Percentiles rank a stretch among this genome's conserved stretches.
Evolutionary conservation across 2,113 vertebrate genomes (phyloP).

Genomic region (Tonatia bakeri): DNA sequence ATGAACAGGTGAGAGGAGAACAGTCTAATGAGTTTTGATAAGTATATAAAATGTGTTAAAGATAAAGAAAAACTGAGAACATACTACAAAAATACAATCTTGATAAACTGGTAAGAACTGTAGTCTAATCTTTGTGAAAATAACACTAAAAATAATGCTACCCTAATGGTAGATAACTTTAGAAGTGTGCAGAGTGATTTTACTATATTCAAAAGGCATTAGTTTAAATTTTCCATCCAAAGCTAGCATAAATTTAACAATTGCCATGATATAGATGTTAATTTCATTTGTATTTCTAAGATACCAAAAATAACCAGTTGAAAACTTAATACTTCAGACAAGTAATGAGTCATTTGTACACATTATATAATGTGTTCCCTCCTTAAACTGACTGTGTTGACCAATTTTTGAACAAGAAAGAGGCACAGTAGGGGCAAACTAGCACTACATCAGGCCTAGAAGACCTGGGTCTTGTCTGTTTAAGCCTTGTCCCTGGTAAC

Average conservation of each 20-base stretch:
- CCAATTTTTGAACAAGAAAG: background rate
- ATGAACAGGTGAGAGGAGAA: background rate
- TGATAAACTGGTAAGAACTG: background rate
- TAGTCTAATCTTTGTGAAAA: background rate
- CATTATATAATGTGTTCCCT: background rate
- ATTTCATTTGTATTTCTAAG: conserved; percentile 16
- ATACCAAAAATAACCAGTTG: background rate
- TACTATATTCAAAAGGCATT: background rate
- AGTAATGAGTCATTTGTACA: background rate
- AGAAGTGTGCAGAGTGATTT: background rate
- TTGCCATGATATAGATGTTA: background rate
- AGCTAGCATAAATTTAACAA: background rate
- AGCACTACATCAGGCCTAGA: background rate
- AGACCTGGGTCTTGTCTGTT: background rate
- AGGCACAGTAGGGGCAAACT: background rate
- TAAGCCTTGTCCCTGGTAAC: background rate
- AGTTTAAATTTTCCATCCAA: background rate
- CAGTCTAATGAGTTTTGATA: background rate
- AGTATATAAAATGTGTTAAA: background rate
- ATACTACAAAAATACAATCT: background rate
- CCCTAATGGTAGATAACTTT: background rate
- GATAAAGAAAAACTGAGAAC: background rate
- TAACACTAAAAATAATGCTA: background rate
- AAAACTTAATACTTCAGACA: background rate
- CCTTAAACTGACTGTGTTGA: background rate